Base-by-base conservation (phyloP, 2,113 vertebrate genomes). In the Speoplatyrhinus poulsoni region DNA sequence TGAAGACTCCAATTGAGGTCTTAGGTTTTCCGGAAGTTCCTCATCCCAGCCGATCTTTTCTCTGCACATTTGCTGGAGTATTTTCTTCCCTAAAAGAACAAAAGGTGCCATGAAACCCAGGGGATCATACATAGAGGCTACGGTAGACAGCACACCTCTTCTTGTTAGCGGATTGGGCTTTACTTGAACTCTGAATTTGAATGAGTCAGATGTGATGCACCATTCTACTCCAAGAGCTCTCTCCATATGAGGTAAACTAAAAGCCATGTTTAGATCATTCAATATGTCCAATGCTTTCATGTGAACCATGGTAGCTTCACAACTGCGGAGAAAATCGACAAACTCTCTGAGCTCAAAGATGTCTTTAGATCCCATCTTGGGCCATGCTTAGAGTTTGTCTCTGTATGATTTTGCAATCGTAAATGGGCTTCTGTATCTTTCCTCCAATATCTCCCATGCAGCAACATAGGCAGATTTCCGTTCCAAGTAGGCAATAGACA, bases 321-420 rank as follows among this genome's bases (percentile, higher is more conserved):
- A 81, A 69, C 76, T 76, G 0, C 12, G 49, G 0, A 73, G 55
- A 58, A 75, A 82, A 19, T 81, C 68, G 4, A 10, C 50, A 56
- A 71, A 83, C 7, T 81, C 62, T 70, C 73, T 56, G 3, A 76
- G 62, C n/a, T 78, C 74, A 71, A 73, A 26, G 33, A 60, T 75
- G 19, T 82, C 76, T 15, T 70, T 82, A 33, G 79, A 50, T 4
- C 36, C 54, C 0, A 76, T 73, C 12, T 69, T 82, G 9, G 68
- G 56, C 77, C 77, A 84, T 3, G 69, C 67, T 19, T 75, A 56
- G 9, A 84, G 57, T 16, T 82, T 77, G 46, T 80, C 72, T 79
- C 79, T 80, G 12, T 70, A 82, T 6, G 67, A 26, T 9, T 73
- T 75, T 54, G 72, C 73, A 65, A 80, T 65, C 12, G 48, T 69